A percentile compares a stretch with the other conserved stretches of the same genome.
Conservation (phyloP, 30 jellyfish, hydroid and myxozoan species). For the Aurelia sp. region DNA sequence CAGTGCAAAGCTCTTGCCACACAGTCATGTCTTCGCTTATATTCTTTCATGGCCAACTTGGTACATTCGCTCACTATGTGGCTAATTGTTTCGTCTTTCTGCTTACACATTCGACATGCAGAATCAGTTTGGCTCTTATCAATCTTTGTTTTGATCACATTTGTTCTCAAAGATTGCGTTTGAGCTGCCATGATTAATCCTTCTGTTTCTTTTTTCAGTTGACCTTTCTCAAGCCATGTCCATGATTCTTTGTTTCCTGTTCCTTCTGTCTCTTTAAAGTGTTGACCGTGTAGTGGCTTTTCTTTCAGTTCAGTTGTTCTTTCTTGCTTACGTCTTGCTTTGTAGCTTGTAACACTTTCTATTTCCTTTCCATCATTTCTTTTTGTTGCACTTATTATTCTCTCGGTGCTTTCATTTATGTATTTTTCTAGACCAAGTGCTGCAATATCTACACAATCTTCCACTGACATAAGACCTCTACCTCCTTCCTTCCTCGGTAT, state of each 20-base stretch:
- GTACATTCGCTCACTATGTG: constrained; percentile 33
- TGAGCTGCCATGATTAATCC: constrained; percentile 23
- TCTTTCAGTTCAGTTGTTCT: constrained; percentile 32
- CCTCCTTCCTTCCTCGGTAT: too few species aligned
- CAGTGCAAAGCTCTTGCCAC: constrained; percentile 45
- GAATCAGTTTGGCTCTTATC: constrained; percentile 23
- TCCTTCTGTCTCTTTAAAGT: constrained; percentile 14
- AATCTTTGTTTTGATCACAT: constrained; percentile 1
- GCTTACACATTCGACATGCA: constrained; percentile 23
- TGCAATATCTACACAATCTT: too few species aligned
- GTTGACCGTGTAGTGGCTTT: constrained; percentile 30
- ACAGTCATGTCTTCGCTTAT: neutral
- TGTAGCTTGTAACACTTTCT: constrained; percentile 25
- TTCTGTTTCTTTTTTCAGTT: neutral
- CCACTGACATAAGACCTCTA: too few species aligned
- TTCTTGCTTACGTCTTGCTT: constrained; percentile 11
- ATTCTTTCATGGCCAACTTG: constrained; percentile 33
- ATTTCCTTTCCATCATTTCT: constrained; percentile 18
- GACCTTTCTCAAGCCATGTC: constrained; percentile 7
- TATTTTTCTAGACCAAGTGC: too few species aligned
- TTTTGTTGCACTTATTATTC: constrained; percentile 4
- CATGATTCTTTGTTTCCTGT: neutral
- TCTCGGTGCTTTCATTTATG: neutral
- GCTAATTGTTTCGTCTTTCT: constrained; percentile 17
- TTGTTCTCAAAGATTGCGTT: neutral